Evolutionary conservation across 1,140 invertebrate genomes (phyloP).

Genomic region (Drosophila novamexicana): DNA sequence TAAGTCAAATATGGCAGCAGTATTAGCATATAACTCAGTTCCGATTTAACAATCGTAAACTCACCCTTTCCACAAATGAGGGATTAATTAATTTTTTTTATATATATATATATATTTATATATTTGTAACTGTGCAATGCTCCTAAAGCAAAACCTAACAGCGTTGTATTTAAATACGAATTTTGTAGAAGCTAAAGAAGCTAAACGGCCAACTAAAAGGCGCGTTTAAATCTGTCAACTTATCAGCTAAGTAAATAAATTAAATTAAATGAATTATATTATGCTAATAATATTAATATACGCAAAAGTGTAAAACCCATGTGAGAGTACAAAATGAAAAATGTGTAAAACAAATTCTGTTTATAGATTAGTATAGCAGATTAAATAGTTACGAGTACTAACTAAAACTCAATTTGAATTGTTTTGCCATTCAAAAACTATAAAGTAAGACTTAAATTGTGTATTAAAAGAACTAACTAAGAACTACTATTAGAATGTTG

Average conservation of each 20-base stretch:
- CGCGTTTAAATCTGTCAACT: slow-evolving; percentile 40
- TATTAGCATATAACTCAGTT: slow-evolving; percentile 46
- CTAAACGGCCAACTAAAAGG: slow-evolving; percentile 20
- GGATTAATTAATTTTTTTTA: slow-evolving; percentile 12
- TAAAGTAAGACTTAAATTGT: slow-evolving; percentile 9
- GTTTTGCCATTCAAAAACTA: background rate
- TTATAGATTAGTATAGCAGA: background rate
- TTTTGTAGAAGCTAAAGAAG: slow-evolving; percentile 21
- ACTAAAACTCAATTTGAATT: background rate
- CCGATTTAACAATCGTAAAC: slow-evolving; percentile 10
- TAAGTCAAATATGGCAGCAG: slow-evolving; percentile 41
- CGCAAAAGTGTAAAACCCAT: slow-evolving; percentile 18
- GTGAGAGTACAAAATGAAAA: slow-evolving; percentile 65
- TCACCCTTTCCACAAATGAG: background rate
- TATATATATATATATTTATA: slow-evolving; percentile 27
- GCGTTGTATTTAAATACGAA: slow-evolving; percentile 1
- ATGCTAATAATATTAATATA: slow-evolving; percentile 34
- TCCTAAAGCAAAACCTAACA: slow-evolving; percentile 36
- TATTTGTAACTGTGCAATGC: slow-evolving; percentile 60
- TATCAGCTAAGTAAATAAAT: slow-evolving; percentile 46
- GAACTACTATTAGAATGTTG: slow-evolving; percentile 55
- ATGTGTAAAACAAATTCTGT: slow-evolving; percentile 19
- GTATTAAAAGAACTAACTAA: slow-evolving; percentile 1
- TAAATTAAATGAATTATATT: slow-evolving; percentile 8
- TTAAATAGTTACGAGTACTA: slow-evolving; percentile 9